Evolutionary conservation across 2,888 invertebrate genomes (phyloP), one percentile per base, ranked within the genome.

Genomic region (Lysandra coridon): DNA sequence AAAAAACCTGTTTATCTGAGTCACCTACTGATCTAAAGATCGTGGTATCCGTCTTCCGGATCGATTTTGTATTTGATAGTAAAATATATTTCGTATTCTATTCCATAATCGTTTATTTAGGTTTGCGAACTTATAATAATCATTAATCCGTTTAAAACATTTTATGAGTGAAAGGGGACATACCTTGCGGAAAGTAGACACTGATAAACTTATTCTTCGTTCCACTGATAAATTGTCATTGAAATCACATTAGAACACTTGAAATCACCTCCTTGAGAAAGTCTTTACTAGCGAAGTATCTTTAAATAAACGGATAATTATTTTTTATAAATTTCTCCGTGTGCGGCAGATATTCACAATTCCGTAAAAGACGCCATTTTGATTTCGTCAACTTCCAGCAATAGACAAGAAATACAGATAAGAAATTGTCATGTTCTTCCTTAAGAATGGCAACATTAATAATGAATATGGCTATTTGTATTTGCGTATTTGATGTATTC

Each of bases 281-380:
- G 82, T 83, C 81, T 79, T 79, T 80, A 81, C 81, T 17, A 81
- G 82, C 80, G 80, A 79, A 81, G 83, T 88, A 89, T 89, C 85
- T 83, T 33, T 79, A 60, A 33, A 62, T 37, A 62, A 84, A 87
- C 88, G 83, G 90, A 91, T 91, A 88, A 86, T 83, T 83, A 84
- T 84, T 85, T 83, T 83, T 82, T 80, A 84, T 85, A 88, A 88
- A 88, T 87, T 82, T 83, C 69, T 84, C 86, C 87, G 87, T 90
- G 88, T 90, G 89, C 92, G 92, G 92, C 91, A 87, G 90, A 92
- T 91, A 90, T 88, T 90, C 90, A 89, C 91, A 92, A 93, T 88
- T 87, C 89, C 89, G 89, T 90, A 90, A 91, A 91, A 90, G 91
- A 92, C 93, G 94, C 94, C 94, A 94, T 94, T 94, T 94, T 94